Evolutionary conservation across 1,140 invertebrate genomes (phyloP), one percentile per base, ranked within the genome.

Genomic region (Polypedilum pembai): DNA sequence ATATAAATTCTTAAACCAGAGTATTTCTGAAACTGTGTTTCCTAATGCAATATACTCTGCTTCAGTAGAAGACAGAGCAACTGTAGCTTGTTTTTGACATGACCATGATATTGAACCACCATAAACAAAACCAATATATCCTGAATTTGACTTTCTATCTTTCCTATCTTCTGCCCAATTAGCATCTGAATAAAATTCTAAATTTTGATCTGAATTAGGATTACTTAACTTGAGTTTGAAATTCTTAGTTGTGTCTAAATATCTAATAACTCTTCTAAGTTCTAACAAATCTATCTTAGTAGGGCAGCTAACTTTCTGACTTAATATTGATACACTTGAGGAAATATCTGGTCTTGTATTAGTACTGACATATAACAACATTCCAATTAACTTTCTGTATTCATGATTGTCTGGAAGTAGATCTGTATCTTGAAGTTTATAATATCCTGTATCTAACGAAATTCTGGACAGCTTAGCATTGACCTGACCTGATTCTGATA

Each of bases 261-360:
- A 84, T 24, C 78, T 65, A 3, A 84, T 74, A 5, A 85, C 79
- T 63, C 77, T 76, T 76, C 83, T 81, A 5, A 79, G 80, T 45
- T 77, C 77, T 56, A 8, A 73, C 80, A 79, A 81, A 76, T 84
- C 79, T 3, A 72, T n/a, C 69, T 74, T 24, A 7, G 66, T 74
- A 12, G 74, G 79, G 65, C 77, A 76, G 8, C 76, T 76, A 7
- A 77, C 76, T 73, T 77, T 79, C 74, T 78, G 77, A 20, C 76
- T 78, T 7, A 80, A 73, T 20, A 75, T 24, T 74, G 74, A 79
- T 0, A 85, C 83, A 7, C 81, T 78, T 75, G 77, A 84, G 7
- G 79, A 72, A 40, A 85, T 80, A 77, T 85, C 84, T 41, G 83
- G 83, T 73, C 84, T 73, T 8, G 80, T 80, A 8, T 74, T 74